Conservation (phyloP, 2,113 vertebrate genomes). For the human (Homo sapiens) region GRCh38 chr1:23844501-23845000, state of each 20-base stretch:
- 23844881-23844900: background rate
- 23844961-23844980: background rate
- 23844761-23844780: background rate
- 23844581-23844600: background rate
- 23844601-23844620: background rate
- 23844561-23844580: background rate
- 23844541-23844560: background rate
- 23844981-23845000: background rate
- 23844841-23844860: background rate
- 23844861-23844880: background rate
- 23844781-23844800: background rate
- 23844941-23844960: background rate
- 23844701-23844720: background rate
- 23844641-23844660: too few relatives aligned
- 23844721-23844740: background rate
- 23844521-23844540: background rate
- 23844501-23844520: background rate
- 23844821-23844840: background rate
- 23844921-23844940: background rate
- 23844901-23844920: background rate
- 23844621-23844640: background rate
- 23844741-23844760: background rate
- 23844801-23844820: background rate
- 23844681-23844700: too few relatives aligned
- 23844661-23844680: too few relatives aligned